Conservation (phyloP, 2,113 vertebrate species). For the Lagopus leucura region DNA sequence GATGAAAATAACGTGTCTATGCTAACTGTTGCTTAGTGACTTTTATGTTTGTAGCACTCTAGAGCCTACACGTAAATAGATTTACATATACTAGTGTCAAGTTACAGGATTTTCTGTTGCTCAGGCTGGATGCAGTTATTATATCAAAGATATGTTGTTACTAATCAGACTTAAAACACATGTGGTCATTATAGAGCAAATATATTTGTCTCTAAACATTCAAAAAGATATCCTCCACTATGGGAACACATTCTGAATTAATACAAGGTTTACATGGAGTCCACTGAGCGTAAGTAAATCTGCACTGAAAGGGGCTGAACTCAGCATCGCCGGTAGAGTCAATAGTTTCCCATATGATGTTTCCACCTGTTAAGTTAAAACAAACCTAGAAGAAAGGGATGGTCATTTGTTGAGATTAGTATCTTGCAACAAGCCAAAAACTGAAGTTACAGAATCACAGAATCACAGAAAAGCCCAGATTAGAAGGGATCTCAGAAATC, state of each 20-base stretch:
- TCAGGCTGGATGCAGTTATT: not conserved
- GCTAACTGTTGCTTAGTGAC: conserved; percentile 22
- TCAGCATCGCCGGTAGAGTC: not conserved
- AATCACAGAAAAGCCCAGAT: not conserved
- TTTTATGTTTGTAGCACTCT: not conserved
- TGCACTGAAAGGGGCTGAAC: not conserved
- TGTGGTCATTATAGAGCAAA: not conserved
- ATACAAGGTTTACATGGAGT: not conserved
- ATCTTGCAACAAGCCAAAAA: not conserved
- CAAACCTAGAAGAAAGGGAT: not conserved
- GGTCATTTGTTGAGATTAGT: not conserved
- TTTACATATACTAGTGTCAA: not conserved
- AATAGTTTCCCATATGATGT: accelerated
- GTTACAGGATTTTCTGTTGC: not conserved
- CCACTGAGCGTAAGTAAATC: not conserved
- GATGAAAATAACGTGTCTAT: not conserved
- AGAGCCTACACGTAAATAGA: not conserved
- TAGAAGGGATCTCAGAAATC: not conserved
- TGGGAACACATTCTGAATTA: not conserved
- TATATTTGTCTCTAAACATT: not conserved
- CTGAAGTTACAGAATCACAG: not conserved
- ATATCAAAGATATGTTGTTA: not conserved
- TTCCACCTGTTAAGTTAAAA: not conserved
- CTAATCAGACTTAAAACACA: not conserved
- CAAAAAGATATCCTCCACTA: not conserved